Evolutionary conservation across 1,140 invertebrate genomes (phyloP).

Genomic region (Halyomorpha halys): DNA sequence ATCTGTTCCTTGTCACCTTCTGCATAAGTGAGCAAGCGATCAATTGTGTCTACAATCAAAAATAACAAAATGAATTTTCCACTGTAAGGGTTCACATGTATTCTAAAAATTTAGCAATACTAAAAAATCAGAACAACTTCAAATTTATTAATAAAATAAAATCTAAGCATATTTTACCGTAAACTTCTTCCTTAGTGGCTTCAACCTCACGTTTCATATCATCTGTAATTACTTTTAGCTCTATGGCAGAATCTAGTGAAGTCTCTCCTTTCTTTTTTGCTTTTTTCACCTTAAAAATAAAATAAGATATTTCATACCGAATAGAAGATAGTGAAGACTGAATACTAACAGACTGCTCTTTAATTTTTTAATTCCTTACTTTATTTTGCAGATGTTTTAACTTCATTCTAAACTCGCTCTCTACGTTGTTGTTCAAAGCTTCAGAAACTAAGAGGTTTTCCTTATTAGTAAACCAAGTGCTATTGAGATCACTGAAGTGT

Average conservation of each 20-base stretch:
- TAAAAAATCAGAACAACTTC: no score
- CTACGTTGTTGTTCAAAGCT: conserved; percentile 24
- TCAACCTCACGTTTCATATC: conserved; percentile 5
- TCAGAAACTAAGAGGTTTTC: conserved; percentile 21
- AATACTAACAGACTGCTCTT: no score
- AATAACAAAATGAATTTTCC: background rate
- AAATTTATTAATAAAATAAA: no score
- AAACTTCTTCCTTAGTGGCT: conserved; percentile 18
- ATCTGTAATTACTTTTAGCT: conserved; percentile 11
- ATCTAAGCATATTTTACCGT: background rate
- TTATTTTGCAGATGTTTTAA: conserved; percentile 31
- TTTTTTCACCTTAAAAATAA: conserved; percentile 9
- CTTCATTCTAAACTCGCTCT: conserved; percentile 31
- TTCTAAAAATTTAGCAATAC: no score
- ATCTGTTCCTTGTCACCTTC: conserved; percentile 44
- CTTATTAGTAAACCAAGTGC: conserved; percentile 13
- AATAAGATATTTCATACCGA: background rate
- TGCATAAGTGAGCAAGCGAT: conserved; percentile 37
- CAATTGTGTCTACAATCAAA: conserved; percentile 27
- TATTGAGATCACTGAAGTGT: background rate
- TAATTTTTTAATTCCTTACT: conserved; percentile 20
- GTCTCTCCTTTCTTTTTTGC: conserved; percentile 1
- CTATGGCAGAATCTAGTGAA: conserved; percentile 4
- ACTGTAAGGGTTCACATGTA: no score
- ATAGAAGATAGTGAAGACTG: background rate